A percentile compares a stretch with the other conserved stretches of the same genome.
Conservation (phyloP, 2,888 invertebrate genomes). For the Rutpela maculata region DNA sequence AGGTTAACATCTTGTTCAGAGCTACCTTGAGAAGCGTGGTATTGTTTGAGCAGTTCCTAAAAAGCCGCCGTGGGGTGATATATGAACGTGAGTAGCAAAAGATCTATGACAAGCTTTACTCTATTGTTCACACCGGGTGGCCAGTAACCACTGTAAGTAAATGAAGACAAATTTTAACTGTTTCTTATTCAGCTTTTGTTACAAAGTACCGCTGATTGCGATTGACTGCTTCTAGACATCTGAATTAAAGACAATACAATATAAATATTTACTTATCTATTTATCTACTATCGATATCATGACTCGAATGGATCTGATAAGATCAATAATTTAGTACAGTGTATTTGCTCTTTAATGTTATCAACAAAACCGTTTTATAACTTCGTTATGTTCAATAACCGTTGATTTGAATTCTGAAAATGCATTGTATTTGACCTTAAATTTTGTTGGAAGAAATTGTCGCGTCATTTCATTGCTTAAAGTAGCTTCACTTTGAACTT, state of each 20-base stretch:
- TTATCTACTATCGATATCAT: conserved; percentile 37
- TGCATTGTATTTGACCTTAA: not conserved
- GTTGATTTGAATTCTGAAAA: conserved; percentile 16
- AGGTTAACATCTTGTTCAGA: conserved; percentile 64
- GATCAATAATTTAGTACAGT: conserved; percentile 32
- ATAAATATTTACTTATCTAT: conserved; percentile 39
- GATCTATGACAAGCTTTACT: conserved; percentile 67
- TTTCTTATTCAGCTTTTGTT: conserved; percentile 59
- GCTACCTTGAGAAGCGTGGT: conserved; percentile 51
- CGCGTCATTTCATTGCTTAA: not conserved
- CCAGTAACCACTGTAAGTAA: conserved; percentile 70
- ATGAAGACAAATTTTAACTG: conserved; percentile 73
- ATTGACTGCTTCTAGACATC: conserved; percentile 64
- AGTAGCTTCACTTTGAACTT: conserved; percentile 19
- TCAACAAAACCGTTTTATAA: conserved; percentile 28
- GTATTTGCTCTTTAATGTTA: conserved; percentile 36
- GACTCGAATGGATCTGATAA: conserved; percentile 31
- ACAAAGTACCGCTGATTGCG: conserved; percentile 68
- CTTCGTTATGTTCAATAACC: conserved; percentile 20
- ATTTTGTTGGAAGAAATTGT: conserved; percentile 9
- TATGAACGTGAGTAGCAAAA: conserved; percentile 68
- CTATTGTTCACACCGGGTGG: conserved; percentile 73
- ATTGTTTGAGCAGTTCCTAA: conserved; percentile 49
- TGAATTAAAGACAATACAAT: conserved; percentile 62
- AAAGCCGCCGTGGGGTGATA: conserved; percentile 61